A percentile compares a stretch with the other conserved stretches of the same genome.
Conservation (phyloP, 1,140 invertebrate genomes). For the Steinernema feltiae region DNA sequence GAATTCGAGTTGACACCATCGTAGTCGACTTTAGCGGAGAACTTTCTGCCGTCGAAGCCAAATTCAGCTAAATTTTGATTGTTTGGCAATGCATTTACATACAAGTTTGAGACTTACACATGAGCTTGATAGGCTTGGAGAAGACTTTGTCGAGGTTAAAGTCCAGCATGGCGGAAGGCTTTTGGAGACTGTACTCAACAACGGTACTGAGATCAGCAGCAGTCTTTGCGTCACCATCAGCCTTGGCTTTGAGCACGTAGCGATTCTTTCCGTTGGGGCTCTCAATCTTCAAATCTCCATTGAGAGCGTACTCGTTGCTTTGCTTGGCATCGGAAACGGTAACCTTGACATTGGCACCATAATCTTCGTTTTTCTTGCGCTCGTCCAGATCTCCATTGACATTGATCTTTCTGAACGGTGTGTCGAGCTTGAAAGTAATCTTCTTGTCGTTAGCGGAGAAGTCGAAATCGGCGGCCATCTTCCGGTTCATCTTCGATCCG, state of each 20-base stretch:
- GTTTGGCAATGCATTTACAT: slow-evolving; percentile 1
- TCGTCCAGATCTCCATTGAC: slow-evolving; percentile 53
- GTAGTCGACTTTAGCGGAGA: slow-evolving; percentile 25
- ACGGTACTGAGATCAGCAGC: slow-evolving; percentile 46
- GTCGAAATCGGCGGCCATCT: slow-evolving; percentile 57
- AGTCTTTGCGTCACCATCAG: slow-evolving; percentile 39
- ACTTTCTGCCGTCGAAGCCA: slow-evolving; percentile 24
- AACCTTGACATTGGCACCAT: slow-evolving; percentile 34
- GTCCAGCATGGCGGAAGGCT: slow-evolving; percentile 33
- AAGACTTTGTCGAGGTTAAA: slow-evolving; percentile 40
- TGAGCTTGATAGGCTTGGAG: slow-evolving; percentile 44
- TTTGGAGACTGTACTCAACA: slow-evolving; percentile 43
- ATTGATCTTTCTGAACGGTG: slow-evolving; percentile 59
- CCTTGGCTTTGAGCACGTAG: slow-evolving; percentile 47
- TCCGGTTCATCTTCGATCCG: slow-evolving; percentile 59
- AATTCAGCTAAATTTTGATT: slow-evolving; percentile 15
- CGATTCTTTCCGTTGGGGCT: slow-evolving; percentile 40
- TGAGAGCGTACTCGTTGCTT: slow-evolving; percentile 39
- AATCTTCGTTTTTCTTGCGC: neutral
- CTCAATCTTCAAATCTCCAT: slow-evolving; percentile 17
- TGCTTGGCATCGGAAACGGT: slow-evolving; percentile 27
- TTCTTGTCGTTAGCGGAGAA: slow-evolving; percentile 53
- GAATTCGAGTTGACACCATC: slow-evolving; percentile 34
- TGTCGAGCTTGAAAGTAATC: slow-evolving; percentile 51
- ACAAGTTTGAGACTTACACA: slow-evolving; percentile 40